Base-by-base conservation (phyloP, 2,797 vertebrate species). In the Mormyrus hasselquistii region DNA sequence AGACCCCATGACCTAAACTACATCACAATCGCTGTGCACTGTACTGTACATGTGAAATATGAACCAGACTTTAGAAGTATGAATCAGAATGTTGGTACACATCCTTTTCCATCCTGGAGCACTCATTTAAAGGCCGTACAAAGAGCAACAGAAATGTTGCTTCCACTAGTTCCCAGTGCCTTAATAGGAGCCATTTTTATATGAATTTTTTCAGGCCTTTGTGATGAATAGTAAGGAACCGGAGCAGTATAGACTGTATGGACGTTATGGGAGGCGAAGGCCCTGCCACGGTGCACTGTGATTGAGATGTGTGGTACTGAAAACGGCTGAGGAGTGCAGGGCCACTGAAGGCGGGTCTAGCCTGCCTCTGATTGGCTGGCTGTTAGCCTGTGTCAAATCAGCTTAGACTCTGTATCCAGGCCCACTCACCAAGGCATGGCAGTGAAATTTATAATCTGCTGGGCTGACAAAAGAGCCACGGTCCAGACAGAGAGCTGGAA, bases 321-420 rank as follows among this genome's bases (percentile, higher is more conserved):
- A 69, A 25, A 69, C 0, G 10, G 65, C 10, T 69, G 65, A 14
- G 65, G 10, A 69, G 34, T 69, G 29, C 65, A 25, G 41, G 41
- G 19, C 41, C 22, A 25, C 82, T 84, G 47, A 50, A 84, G 44
- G 16, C 3, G 19, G 49, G 9, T 7, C 9, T 47, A 29, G 79
- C 41, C 91, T 86, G 79, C 41, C 44, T 83, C 88, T 92, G 89
- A 93, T 94, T 93, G 92, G 92, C 92, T 88, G 90, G 59, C 8
- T 44, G 91, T 92, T 90, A 91, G 91, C 89, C 85, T 91, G 92
- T 90, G 89, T 90, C 91, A 91, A 91, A 92, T 93, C 93, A 92
- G 92, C 93, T 92, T 90, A 91, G 90, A 85, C 91, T 92, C 95
- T 94, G 95, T 92, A 92, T 95, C 94, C 79, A n/a, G 44, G 94